These are phyloP conservation scores for Junonia oenone DNA, from an alignment of 2,888 invertebrate genomes.

Conservation along the genomic window DNA sequence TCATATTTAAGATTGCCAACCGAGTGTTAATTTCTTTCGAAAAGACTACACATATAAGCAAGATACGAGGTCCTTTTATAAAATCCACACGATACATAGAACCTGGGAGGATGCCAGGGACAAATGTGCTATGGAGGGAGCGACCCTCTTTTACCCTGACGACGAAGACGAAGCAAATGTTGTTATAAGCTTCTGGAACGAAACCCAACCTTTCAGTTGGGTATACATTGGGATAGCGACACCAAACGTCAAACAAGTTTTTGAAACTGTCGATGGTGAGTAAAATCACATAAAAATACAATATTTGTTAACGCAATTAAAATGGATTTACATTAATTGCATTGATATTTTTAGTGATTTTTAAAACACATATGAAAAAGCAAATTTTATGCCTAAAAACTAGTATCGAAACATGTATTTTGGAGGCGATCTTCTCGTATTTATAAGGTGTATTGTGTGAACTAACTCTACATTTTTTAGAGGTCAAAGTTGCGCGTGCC, in stretches of 20 bases:
- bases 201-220: constrained; percentile 37
- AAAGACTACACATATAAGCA: constrained; percentile 53
- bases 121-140: constrained; percentile 51
- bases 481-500: constrained; percentile 15
- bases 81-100: constrained; percentile 49
- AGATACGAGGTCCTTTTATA: constrained; percentile 49
- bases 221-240: constrained; percentile 49
- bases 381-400: background rate
- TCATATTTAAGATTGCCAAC: constrained; percentile 45
- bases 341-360: background rate
- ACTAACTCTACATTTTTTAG: constrained; percentile 6
- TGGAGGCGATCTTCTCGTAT: constrained; percentile 7
- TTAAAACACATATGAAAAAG: background rate
- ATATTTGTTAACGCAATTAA: background rate
- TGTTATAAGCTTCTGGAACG: constrained; percentile 39
- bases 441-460: background rate
- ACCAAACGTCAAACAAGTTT: constrained; percentile 42
- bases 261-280: constrained; percentile 47
- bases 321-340: background rate
- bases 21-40: constrained; percentile 47
- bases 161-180: constrained; percentile 42
- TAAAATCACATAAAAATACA: background rate
- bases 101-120: constrained; percentile 49
- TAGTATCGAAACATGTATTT: constrained; percentile 9
- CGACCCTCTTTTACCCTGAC: constrained; percentile 50